Conservation (phyloP, 2,113 vertebrate genomes). For the Mungos mungo region DNA sequence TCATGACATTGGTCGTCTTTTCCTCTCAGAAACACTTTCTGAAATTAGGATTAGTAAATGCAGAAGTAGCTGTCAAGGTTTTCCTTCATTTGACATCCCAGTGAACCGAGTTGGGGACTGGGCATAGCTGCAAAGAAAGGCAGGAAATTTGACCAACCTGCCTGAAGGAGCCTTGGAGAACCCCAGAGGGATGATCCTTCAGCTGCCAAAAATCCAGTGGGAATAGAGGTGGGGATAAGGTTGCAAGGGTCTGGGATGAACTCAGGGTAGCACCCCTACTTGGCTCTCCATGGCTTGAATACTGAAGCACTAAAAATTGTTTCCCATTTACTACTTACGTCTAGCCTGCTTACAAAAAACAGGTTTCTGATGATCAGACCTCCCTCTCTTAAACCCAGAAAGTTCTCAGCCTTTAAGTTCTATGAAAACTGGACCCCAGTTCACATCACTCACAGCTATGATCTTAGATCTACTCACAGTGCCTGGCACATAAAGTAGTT, state of each 20-base stretch:
- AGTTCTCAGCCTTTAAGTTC: not conserved
- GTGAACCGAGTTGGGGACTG: not conserved
- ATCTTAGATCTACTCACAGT: not conserved
- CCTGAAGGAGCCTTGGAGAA: not conserved
- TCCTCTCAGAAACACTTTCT: conserved; percentile 48
- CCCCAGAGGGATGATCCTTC: not conserved
- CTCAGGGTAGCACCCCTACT: not conserved
- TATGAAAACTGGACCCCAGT: not conserved
- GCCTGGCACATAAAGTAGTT: not conserved
- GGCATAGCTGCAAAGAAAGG: not conserved
- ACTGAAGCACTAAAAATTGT: not conserved
- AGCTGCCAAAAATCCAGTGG: not conserved
- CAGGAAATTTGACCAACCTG: not conserved
- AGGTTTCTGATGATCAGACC: not conserved
- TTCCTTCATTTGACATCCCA: not conserved
- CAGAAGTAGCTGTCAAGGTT: not conserved
- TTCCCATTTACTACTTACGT: not conserved
- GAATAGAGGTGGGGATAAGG: not conserved
- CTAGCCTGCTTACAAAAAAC: not conserved
- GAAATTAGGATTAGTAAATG: conserved; percentile 10
- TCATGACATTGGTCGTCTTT: not conserved
- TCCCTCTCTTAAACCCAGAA: not conserved
- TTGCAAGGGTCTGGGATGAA: not conserved
- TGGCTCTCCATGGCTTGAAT: not conserved
- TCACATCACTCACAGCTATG: not conserved